These are phyloP conservation scores for Hydroisotoma schaefferi DNA, from an alignment of 2,888 invertebrate genomes.

Conservation along the genomic window DNA sequence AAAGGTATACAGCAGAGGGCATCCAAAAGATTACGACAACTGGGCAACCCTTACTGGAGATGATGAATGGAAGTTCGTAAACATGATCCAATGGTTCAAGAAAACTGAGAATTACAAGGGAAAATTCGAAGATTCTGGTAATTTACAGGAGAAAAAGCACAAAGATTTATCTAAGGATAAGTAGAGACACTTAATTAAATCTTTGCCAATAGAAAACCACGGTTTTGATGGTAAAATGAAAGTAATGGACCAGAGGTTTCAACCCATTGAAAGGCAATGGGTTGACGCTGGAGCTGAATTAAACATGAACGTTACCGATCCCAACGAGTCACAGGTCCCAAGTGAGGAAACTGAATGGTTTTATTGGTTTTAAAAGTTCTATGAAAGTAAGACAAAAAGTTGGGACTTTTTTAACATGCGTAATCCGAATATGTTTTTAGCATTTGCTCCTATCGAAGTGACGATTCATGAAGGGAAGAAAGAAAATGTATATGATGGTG, in stretches of 20 bases:
- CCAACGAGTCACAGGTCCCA: background rate
- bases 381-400: background rate
- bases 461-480: constrained; percentile 3
- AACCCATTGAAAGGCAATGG: constrained; percentile 3
- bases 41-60: background rate
- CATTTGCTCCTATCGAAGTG: constrained; percentile 1
- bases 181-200: background rate
- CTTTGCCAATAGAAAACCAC: background rate
- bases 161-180: no score
- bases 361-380: background rate
- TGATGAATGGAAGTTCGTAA: background rate
- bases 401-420: background rate
- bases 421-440: background rate
- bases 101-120: constrained; percentile 9
- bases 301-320: background rate
- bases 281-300: background rate
- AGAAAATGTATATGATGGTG: background rate
- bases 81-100: background rate
- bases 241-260: background rate
- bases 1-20: constrained; percentile 10
- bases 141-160: background rate
- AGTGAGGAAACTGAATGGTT: background rate
- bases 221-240: background rate
- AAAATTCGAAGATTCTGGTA: constrained; percentile 7
- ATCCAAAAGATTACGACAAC: constrained; percentile 1